These are phyloP conservation scores for Cepphus grylle DNA, from an alignment of 2,113 vertebrate genomes.

Conservation along the genomic window DNA sequence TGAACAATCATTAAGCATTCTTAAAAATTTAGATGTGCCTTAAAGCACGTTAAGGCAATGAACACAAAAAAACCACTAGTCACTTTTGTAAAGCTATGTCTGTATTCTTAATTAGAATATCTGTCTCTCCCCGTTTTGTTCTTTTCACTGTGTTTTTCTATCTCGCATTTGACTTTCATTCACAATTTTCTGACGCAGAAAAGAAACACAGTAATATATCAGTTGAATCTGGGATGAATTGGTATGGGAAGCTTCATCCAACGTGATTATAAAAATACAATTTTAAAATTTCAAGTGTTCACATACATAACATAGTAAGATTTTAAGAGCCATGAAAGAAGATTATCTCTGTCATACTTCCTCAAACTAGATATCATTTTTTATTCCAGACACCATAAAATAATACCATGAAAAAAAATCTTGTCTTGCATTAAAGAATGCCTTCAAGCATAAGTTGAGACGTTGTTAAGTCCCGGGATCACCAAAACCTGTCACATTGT, in stretches of 20 bases:
- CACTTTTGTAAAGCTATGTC: neutral
- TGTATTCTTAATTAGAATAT: neutral
- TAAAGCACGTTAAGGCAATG: neutral
- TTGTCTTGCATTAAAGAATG: neutral
- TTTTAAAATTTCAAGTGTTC: neutral
- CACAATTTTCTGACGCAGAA: neutral
- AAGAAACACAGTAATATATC: neutral
- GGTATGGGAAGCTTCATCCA: neutral
- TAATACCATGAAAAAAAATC: neutral
- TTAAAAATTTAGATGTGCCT: neutral
- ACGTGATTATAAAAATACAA: neutral
- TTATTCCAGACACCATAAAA: neutral
- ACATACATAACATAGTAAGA: neutral
- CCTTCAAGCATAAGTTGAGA: neutral
- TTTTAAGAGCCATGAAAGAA: neutral
- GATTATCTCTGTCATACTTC: neutral
- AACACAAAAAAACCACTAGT: neutral
- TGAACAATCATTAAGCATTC: neutral
- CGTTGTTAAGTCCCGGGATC: neutral
- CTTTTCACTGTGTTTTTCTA: neutral
- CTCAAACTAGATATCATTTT: neutral
- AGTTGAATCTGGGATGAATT: neutral
- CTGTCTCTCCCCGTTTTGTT: neutral
- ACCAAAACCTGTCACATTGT: neutral
- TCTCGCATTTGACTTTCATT: neutral